Percentiles rank a stretch among this genome's conserved stretches.
These are phyloP conservation scores for Catocala sponsa DNA, from an alignment of 2,888 invertebrate species.

Conservation along the genomic window DNA sequence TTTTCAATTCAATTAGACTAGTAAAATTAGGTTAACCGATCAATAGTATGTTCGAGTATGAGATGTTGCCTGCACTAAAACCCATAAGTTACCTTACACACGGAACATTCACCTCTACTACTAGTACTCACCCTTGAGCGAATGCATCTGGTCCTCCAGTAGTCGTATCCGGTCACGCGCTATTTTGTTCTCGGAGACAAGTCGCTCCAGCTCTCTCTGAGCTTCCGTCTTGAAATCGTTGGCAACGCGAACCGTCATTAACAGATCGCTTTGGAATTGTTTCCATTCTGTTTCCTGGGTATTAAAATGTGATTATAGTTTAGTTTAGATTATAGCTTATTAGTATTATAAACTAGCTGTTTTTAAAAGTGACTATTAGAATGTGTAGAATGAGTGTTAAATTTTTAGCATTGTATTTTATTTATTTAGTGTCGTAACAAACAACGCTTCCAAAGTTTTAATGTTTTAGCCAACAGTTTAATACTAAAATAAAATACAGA, in stretches of 20 bases:
- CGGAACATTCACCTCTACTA: not conserved
- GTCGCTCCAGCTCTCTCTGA: slow-evolving; percentile 93
- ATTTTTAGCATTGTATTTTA: too few species aligned
- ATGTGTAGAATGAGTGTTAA: too few species aligned
- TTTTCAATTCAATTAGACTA: too few species aligned
- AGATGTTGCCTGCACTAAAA: slow-evolving; percentile 10
- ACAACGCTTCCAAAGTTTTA: too few species aligned
- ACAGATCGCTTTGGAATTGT: slow-evolving; percentile 96
- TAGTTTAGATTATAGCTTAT: too few species aligned
- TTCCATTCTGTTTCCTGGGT: slow-evolving; percentile 95
- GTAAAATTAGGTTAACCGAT: too few species aligned
- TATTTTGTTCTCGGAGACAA: slow-evolving; percentile 94
- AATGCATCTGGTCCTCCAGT: slow-evolving; percentile 94
- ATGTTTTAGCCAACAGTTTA: too few species aligned
- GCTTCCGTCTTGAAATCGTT: slow-evolving; percentile 99
- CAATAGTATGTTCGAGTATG: too few species aligned
- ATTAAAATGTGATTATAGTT: not conserved
- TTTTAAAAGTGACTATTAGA: not conserved
- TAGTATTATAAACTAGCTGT: not conserved
- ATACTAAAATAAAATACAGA: too few species aligned
- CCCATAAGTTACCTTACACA: slow-evolving; percentile 17
- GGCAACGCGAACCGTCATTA: slow-evolving; percentile 97
- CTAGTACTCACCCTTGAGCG: slow-evolving; percentile 90
- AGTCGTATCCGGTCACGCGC: slow-evolving; percentile 93
- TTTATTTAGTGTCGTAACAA: too few species aligned